phyloP scores from a whole-genome alignment of 2,797 vertebrate species.

The Morelia viridis region DNA sequence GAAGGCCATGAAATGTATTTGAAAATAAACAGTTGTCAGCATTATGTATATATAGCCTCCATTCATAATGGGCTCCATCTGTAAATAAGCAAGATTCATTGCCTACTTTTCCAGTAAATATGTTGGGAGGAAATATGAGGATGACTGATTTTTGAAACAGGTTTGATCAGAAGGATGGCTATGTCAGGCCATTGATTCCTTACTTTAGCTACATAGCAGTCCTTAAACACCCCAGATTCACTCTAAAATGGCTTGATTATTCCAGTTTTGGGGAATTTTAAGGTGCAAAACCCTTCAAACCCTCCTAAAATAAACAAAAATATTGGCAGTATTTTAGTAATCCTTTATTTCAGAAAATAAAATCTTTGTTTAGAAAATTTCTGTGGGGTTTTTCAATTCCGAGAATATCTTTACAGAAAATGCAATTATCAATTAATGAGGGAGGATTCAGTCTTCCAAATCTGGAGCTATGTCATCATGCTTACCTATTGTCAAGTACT shows the following conservation, averaged over 20 bases:
- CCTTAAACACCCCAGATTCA: neutral
- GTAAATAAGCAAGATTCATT: conserved; percentile 1
- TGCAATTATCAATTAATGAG: too few species aligned
- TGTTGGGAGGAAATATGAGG: neutral
- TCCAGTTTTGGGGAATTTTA: neutral
- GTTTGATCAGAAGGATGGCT: neutral
- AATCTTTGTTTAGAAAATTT: too few species aligned
- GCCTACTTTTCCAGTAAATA: conserved; percentile 24
- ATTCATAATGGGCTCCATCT: neutral
- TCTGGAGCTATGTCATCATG: too few species aligned
- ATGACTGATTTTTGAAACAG: neutral
- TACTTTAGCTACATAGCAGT: neutral
- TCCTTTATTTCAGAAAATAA: too few species aligned
- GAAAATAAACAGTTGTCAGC: neutral
- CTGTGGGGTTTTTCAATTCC: too few species aligned
- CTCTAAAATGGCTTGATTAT: neutral
- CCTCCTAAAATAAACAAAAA: too few species aligned
- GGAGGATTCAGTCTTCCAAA: too few species aligned
- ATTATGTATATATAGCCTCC: neutral
- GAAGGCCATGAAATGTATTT: neutral
- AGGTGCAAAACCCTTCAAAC: neutral
- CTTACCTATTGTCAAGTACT: too few species aligned
- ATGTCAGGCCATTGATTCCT: neutral
- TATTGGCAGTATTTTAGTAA: neutral
- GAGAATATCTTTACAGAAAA: too few species aligned